Base-by-base conservation (phyloP, 2,113 vertebrate species). In the Cyprinodon brontotheroides region DNA sequence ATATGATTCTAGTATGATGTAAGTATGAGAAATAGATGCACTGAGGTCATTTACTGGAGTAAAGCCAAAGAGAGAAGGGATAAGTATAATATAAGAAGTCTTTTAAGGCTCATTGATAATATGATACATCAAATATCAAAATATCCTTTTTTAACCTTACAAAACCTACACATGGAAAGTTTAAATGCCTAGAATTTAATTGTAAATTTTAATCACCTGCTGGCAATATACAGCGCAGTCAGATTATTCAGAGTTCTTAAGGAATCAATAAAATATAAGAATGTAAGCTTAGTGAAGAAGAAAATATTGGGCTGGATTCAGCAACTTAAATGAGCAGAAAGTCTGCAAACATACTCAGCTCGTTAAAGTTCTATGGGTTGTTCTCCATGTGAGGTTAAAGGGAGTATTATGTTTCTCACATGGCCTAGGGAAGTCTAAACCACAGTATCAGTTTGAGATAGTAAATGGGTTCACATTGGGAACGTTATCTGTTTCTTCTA, bases 271-370 rank as follows among this genome's bases (percentile, higher is more conserved):
- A 83, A 78, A 90, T 77, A 12, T 78, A 78, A 82, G 79, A 87
- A 74, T 86, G 61, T 29, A 29, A 29, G 29, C 29, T 29, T 29
- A 29, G 29, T 29, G 29, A 29, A 29, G 29, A 29, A 29, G 29
- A 29, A 29, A 29, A 29, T 29, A 29, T 29, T 29, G 29, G 29
- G 29, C 1, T 29, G 29, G 29, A 29, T 29, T 29, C 29, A 29
- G 29, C 29, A 29, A 29, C 29, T 29, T 29, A 29, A 29, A 65
- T 70, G 78, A 74, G 61, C 66, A n/a, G 38, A 41, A 90, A 77
- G 89, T 91, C 91, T 93, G 92, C 82, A 92, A 86, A 90, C 78
- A 87, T 81, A 91, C 87, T 90, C 89, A 88, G 72, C 79, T 88
- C 86, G 67, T 86, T 76, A 71, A 86, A 85, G 83, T 69, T 81